A percentile compares a stretch with the other conserved stretches of the same genome.
Evolutionary conservation across 2,888 invertebrate species (phyloP).

Genomic region (Diarsia mendica): DNA sequence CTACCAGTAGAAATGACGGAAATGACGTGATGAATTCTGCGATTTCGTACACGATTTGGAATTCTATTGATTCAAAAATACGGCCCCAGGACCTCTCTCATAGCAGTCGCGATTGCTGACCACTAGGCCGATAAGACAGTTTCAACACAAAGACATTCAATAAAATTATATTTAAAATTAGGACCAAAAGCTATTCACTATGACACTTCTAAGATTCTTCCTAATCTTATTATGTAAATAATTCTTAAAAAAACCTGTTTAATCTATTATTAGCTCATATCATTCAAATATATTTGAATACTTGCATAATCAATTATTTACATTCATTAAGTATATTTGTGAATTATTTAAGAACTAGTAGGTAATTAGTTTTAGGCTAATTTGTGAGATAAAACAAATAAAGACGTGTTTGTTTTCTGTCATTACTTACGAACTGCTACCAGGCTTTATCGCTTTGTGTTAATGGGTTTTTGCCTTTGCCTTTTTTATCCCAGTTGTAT

Average conservation of each 20-base stretch:
- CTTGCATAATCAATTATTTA: constrained; percentile 33
- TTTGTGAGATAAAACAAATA: constrained; percentile 8
- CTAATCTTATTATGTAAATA: neutral
- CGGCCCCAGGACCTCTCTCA: no score
- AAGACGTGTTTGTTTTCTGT: neutral
- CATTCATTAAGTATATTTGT: constrained; percentile 21
- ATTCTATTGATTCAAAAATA: no score
- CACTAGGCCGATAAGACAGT: no score
- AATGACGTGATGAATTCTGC: no score
- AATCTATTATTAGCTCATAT: neutral
- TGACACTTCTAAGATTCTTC: no score
- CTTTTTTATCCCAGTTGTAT: no score
- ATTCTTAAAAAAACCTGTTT: constrained; percentile 15
- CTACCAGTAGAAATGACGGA: no score
- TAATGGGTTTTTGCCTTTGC: neutral
- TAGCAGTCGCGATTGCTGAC: no score
- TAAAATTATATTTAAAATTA: no score
- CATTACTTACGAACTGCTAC: neutral
- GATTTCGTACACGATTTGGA: no score
- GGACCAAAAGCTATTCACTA: no score
- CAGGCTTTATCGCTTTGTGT: neutral
- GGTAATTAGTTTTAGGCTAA: constrained; percentile 26
- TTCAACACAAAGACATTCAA: no score
- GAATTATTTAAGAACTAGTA: constrained; percentile 2
- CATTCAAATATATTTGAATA: constrained; percentile 26